These are phyloP conservation scores for Homarus americanus DNA, from an alignment of 1,140 invertebrate species.

Conservation along the genomic window DNA sequence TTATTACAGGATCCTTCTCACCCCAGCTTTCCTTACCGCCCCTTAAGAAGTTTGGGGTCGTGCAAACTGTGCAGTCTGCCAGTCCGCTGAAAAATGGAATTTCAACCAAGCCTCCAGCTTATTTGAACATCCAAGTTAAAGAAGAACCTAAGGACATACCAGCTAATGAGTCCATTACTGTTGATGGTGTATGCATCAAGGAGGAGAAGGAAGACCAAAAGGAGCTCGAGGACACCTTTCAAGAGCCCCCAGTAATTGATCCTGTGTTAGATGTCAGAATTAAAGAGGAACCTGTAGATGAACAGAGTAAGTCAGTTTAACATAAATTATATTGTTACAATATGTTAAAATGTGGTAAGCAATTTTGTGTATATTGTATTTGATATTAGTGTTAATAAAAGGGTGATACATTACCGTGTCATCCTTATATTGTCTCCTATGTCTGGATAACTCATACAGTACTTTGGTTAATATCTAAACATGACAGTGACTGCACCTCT, in stretches of 20 bases:
- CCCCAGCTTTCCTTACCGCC: background rate
- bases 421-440: too few species aligned
- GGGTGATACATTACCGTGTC: background rate
- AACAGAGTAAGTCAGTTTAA: conserved; percentile 31
- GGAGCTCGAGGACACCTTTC: background rate
- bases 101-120: conserved; percentile 24
- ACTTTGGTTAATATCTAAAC: too few species aligned
- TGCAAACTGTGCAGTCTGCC: background rate
- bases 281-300: conserved; percentile 44
- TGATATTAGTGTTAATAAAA: background rate
- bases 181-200: background rate
- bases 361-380: too few species aligned
- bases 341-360: too few species aligned
- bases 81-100: background rate
- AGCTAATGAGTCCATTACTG: background rate
- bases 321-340: too few species aligned
- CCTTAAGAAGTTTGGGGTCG: background rate
- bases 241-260: background rate
- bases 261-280: conserved; percentile 25
- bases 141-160: conserved; percentile 9
- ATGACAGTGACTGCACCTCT: too few species aligned
- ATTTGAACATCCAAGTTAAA: conserved; percentile 35
- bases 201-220: background rate
- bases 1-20: background rate
- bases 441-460: too few species aligned